Conservation (phyloP, 2,797 vertebrate genomes). For the Staurois parvus region DNA sequence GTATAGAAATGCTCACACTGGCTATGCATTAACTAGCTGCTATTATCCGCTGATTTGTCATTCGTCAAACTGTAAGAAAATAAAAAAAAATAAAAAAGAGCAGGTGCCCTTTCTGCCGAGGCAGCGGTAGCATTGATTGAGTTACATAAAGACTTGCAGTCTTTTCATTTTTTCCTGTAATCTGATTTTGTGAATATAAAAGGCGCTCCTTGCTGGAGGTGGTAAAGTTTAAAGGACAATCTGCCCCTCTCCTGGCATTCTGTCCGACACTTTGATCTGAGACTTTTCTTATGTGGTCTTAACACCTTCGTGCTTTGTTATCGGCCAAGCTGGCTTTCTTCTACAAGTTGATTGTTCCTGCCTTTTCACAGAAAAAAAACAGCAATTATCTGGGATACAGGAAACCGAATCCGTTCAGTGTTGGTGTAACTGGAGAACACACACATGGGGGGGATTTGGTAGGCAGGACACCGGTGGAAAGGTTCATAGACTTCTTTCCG, state of each 20-base stretch:
- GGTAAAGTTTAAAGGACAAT: constrained; percentile 66
- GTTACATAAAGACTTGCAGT: constrained; percentile 68
- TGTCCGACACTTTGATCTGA: constrained; percentile 74
- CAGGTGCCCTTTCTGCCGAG: constrained; percentile 67
- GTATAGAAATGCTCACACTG: background rate
- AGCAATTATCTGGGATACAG: constrained; percentile 70
- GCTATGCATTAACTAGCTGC: constrained; percentile 73
- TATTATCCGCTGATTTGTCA: constrained; percentile 59
- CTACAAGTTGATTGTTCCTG: constrained; percentile 61
- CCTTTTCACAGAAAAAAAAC: constrained; percentile 67
- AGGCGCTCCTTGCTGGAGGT: constrained; percentile 63
- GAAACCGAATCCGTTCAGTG: constrained; percentile 68
- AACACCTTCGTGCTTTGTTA: constrained; percentile 69
- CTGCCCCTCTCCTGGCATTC: constrained; percentile 62
- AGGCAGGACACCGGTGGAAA: background rate
- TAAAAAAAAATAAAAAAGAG: constrained; percentile 14
- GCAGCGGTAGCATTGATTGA: constrained; percentile 60
- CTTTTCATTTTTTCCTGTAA: constrained; percentile 65
- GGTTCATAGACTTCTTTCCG: no score
- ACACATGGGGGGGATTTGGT: constrained; percentile 49
- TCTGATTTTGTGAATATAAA: constrained; percentile 67
- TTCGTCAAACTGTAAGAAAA: constrained; percentile 59
- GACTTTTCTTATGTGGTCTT: constrained; percentile 60
- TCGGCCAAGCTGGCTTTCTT: constrained; percentile 28
- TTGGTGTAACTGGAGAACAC: constrained; percentile 65